These are phyloP conservation scores for Callaeas wilsoni DNA, from an alignment of 2,113 vertebrate species.

Conservation along the genomic window DNA sequence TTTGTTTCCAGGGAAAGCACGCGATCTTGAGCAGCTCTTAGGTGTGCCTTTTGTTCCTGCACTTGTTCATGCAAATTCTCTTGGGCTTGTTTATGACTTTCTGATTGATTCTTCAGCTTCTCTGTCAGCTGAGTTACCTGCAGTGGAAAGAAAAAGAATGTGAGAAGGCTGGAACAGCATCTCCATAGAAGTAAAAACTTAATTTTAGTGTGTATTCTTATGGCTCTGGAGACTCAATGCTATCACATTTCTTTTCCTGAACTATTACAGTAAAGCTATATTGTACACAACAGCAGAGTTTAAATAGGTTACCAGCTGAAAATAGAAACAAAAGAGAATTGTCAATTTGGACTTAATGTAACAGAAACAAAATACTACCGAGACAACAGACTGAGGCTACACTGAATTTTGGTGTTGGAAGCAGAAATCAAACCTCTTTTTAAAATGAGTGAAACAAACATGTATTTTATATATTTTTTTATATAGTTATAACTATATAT, in stretches of 20 bases:
- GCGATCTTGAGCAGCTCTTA: conserved; percentile 87
- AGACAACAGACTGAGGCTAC: background rate
- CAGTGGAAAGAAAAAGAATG: background rate
- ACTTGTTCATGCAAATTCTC: conserved; percentile 96
- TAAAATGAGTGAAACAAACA: background rate
- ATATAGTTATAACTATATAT: background rate
- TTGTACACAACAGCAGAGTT: background rate
- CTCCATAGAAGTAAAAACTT: background rate
- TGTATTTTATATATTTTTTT: background rate
- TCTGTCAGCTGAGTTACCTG: conserved; percentile 91
- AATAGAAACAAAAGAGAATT: background rate
- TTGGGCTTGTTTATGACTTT: conserved; percentile 97
- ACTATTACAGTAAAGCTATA: background rate
- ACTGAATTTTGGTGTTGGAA: background rate
- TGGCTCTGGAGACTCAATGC: background rate
- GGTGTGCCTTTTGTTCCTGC: conserved; percentile 92
- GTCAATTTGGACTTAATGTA: background rate
- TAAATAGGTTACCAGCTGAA: background rate
- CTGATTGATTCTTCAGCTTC: conserved; percentile 96
- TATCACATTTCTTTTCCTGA: background rate
- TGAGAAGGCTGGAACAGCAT: background rate
- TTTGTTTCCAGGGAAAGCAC: conserved; percentile 86
- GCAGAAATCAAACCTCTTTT: background rate
- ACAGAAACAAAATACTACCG: background rate
- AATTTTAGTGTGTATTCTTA: background rate